phyloP scores from a whole-genome alignment of 2,888 invertebrate genomes.

The Apodemia duryi region DNA sequence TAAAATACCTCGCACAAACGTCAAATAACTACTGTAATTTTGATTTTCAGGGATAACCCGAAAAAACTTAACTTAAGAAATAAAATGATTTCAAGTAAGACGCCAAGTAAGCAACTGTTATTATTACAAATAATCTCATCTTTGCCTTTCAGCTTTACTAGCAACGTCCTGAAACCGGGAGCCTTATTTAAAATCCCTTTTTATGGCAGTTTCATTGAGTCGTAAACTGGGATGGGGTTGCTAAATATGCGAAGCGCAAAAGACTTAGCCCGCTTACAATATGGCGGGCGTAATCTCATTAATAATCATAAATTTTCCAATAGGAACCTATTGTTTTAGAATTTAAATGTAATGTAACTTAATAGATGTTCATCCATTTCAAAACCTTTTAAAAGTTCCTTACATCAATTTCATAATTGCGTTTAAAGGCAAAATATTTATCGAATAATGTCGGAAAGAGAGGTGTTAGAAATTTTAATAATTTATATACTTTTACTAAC shows the following conservation, averaged over 20 bases:
- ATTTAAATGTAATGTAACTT: neutral
- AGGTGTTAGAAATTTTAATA: no score
- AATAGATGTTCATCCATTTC: neutral
- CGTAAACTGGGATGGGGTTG: neutral
- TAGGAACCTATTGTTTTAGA: neutral
- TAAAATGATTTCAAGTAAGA: neutral
- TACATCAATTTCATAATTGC: no score
- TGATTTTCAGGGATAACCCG: no score
- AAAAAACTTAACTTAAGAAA: no score
- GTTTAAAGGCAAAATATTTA: no score
- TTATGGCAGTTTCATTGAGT: constrained; percentile 8
- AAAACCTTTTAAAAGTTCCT: no score
- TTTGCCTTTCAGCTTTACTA: constrained; percentile 6
- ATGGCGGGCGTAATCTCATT: neutral
- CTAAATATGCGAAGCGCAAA: constrained; percentile 10
- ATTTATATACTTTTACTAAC: no score
- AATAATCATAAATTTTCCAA: neutral
- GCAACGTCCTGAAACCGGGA: neutral
- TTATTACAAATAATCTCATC: constrained; percentile 3
- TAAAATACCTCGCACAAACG: no score
- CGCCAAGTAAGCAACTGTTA: neutral
- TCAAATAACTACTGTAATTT: no score
- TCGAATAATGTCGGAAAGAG: no score
- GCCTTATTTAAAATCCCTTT: constrained; percentile 12
- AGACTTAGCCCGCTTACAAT: constrained; percentile 7